Conservation (phyloP, 35 echinoderm and acorn worm genomes). For the Apostichopus californicus region DNA sequence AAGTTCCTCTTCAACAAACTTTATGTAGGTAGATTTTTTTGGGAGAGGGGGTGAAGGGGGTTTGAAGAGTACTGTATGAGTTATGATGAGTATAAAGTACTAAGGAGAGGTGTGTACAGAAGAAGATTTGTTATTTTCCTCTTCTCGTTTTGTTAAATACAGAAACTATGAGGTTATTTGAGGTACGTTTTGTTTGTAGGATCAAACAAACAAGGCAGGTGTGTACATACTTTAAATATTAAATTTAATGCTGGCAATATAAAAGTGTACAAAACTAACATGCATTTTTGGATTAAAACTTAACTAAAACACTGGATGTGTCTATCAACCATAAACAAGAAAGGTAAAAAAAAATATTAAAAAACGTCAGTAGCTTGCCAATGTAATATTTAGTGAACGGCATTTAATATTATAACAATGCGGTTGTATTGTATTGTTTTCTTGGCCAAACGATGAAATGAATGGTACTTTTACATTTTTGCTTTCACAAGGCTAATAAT, state of each 20-base stretch:
- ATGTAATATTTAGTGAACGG: not conserved
- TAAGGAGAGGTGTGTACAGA: too few species aligned
- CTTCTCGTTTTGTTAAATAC: too few species aligned
- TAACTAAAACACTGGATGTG: not conserved
- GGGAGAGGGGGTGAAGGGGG: too few species aligned
- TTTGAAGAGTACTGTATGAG: too few species aligned
- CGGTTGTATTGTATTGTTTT: too few species aligned
- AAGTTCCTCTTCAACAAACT: too few species aligned
- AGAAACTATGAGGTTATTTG: not conserved
- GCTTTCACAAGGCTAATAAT: too few species aligned
- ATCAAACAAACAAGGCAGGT: not conserved
- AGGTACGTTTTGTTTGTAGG: not conserved
- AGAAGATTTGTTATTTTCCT: too few species aligned
- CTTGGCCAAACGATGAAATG: too few species aligned
- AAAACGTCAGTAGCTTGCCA: slow-evolving; percentile 45
- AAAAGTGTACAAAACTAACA: slow-evolving; percentile 15
- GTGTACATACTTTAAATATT: not conserved
- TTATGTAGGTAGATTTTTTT: too few species aligned
- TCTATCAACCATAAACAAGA: not conserved
- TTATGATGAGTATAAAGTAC: too few species aligned
- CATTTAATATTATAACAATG: slow-evolving; percentile 2
- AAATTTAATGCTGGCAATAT: slow-evolving; percentile 35
- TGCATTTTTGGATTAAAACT: not conserved
- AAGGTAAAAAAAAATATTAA: not conserved
- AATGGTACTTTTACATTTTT: too few species aligned